Percentiles rank a stretch among this genome's conserved stretches.
phyloP scores from a whole-genome alignment of 1,140 invertebrate genomes.

The Muscidifurax raptorellus region DNA sequence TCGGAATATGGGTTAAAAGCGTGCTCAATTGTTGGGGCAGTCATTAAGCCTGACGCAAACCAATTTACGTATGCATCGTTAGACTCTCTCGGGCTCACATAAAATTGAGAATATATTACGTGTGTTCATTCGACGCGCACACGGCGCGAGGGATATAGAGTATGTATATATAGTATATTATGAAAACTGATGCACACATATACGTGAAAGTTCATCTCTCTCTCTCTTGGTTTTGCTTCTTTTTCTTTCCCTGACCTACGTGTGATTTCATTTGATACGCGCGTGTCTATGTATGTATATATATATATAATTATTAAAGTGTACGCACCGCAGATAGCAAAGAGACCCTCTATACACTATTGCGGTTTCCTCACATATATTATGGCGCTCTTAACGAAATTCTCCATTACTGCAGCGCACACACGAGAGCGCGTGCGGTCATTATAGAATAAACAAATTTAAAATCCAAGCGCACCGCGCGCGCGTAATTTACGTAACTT shows the following conservation, averaged over 20 bases:
- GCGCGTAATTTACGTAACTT: slow-evolving; percentile 23
- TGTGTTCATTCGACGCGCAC: not conserved
- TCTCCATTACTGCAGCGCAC: not conserved
- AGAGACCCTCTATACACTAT: not conserved
- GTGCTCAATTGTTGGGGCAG: not conserved
- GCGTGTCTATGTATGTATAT: not conserved
- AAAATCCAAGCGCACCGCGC: not conserved
- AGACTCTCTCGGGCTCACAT: not conserved
- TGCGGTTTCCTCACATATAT: not conserved
- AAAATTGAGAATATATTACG: slow-evolving; percentile 40
- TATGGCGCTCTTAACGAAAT: not conserved
- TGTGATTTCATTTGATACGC: too few relatives aligned
- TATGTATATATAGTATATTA: too few relatives aligned
- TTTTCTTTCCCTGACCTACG: not conserved
- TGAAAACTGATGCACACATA: not conserved
- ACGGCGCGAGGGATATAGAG: not conserved
- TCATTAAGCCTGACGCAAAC: slow-evolving; percentile 22
- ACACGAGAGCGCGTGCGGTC: too few relatives aligned
- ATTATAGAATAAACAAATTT: slow-evolving; percentile 9
- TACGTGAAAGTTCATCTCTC: slow-evolving; percentile 22
- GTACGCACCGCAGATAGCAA: not conserved
- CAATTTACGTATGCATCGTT: slow-evolving; percentile 27
- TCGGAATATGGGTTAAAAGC: slow-evolving; percentile 20
- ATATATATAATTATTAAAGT: not conserved
- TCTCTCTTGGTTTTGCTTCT: not conserved